Evolutionary conservation across 2,113 vertebrate genomes (phyloP), one percentile per base, ranked within the genome.

Genomic region (Irena cyanogastra): DNA sequence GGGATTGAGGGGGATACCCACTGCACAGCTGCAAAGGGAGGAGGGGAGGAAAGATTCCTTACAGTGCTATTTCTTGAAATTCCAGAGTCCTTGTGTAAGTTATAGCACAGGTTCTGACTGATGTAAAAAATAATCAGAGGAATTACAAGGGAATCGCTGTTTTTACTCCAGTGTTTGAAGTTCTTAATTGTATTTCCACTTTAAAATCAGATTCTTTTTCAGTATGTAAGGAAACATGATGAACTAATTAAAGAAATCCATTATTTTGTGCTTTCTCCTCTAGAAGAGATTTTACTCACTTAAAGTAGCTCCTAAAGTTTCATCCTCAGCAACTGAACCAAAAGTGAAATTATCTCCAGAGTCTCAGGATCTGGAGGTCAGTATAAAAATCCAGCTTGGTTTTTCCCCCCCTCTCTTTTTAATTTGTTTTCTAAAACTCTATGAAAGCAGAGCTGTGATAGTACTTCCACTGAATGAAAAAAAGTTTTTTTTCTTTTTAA

Each of bases 231-330:
- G 23, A 42, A 69, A 69, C 0, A 3, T 22, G 24, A 53, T 80
- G 26, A 79, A 65, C 57, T 82, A 80, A 95, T 54, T 49, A 42
- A 65, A 27, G 31, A 88, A 85, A 64, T 63, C 17, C 6, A 7
- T 39, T 91, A 20, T 96, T 7, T 84, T 93, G 17, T 84, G 30
- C 18, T 95, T 97, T 90, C 87, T 92, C 50, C 97, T 97, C 88
- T 97, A 99, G 99, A 98, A 96, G 50, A 98, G 98, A 92, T 97
- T 99, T 97, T 99, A 99, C 64, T 99, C 99, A 20, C 98, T 99
- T 53, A 99, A 99, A 97, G 98, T 98, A 96, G 99, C 98, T 60
- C 98, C 97, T 94, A 99, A 98, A 97, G 90, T 95, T 89, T 96
- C 98, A 82, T 14, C 83, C 23, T 75, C 97, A 24, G 84, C 95